A percentile compares a stretch with the other conserved stretches of the same genome.
Evolutionary conservation across 2,113 vertebrate genomes (phyloP).

Genomic region (Equus przewalskii): DNA sequence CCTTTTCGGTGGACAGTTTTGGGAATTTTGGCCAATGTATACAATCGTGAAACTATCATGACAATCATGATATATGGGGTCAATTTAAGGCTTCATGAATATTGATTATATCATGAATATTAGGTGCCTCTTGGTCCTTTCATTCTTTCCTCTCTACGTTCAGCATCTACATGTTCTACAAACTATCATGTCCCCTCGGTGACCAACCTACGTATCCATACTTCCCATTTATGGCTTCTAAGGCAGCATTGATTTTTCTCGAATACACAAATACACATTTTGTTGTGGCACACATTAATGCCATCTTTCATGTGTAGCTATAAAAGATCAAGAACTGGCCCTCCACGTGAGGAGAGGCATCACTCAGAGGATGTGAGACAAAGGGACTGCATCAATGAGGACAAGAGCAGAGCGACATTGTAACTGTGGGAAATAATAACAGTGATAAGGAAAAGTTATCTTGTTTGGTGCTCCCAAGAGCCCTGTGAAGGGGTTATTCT

Average conservation of each 20-base stretch:
- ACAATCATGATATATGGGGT: not conserved
- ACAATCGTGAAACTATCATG: not conserved
- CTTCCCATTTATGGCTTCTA: not conserved
- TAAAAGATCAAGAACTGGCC: not conserved
- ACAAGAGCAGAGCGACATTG: not conserved
- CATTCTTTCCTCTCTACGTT: not conserved
- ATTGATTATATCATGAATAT: not conserved
- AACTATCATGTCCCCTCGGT: not conserved
- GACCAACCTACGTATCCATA: not conserved
- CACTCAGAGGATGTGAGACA: not conserved
- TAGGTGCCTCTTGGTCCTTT: not conserved
- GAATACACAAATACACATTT: not conserved
- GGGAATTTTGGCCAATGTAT: not conserved
- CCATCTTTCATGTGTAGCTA: not conserved
- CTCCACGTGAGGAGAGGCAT: not conserved
- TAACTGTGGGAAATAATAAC: not conserved
- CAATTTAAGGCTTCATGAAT: not conserved
- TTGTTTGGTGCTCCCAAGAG: not conserved
- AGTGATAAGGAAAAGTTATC: not conserved
- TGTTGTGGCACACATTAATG: not conserved
- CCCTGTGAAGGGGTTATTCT: not conserved
- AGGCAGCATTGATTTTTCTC: not conserved
- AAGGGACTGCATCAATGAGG: not conserved
- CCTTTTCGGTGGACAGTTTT: not conserved
- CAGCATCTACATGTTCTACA: not conserved